Base-by-base conservation (phyloP, 1,140 invertebrate species). In the Drosophila arawakana region DNA sequence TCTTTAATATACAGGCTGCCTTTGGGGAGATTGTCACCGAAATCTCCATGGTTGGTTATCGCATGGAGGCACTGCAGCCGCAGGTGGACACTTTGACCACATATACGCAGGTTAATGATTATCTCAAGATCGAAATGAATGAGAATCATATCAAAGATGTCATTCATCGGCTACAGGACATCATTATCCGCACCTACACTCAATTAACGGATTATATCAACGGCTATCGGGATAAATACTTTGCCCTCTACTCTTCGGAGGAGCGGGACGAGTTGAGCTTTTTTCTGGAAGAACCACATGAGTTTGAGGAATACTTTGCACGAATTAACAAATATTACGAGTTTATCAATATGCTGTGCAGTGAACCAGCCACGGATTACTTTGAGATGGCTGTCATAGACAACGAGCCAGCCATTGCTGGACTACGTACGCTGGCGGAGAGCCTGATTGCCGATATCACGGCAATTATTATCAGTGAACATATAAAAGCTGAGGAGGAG, bases 301-400 rank as follows among this genome's bases (percentile, higher is more conserved):
- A 77, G 75, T 95, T 95, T 83, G 93, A 95, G 65, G 93, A 93
- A 44, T 94, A 93, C 49, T 93, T 94, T 39, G 92, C 93, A 25
- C 94, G 95, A 89, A 94, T 96, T 43, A 92, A 93, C 70, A 93
- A 94, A 70, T 95, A 95, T 70, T 94, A 94, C 82, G 83, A 81
- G 7, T 94, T 94, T 34, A 93, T 95, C 74, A 93, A 93, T 35
- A 93, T 94, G 80, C 93, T 95, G 41, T 94, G 93, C 15, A 93
- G 93, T 8, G 93, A 94, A 69, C 93, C 95, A 5, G 92, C 93
- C 70, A 95, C 95, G 70, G 95, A 95, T 80, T 95, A 94, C 90
- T 95, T 95, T 80, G 93, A 93, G 9, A 92, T 94, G 39, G 93
- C 93, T 2, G 92, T 93, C 59, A 84, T 95, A 0, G 84, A 92